Base-by-base conservation (phyloP, 2,888 invertebrate genomes). In the Eumacrocentrus americanus region DNA sequence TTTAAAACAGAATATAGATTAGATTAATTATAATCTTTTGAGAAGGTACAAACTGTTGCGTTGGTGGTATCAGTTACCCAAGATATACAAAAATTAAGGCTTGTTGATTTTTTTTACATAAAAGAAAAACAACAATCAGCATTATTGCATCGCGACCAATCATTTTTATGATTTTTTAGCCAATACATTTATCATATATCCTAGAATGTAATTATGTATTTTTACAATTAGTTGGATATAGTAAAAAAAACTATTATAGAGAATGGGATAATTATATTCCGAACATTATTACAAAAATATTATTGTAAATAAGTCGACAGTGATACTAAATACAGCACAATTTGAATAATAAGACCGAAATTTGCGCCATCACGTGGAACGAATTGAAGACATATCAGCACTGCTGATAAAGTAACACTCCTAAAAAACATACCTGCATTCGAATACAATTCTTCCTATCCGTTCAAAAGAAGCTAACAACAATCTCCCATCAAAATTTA, bases 61-160 rank as follows among this genome's bases (percentile, higher is more conserved):
- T 42, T 50, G 67, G 67, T 67, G 67, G 67, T 67, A 60, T 63
- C 61, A 67, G 67, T 67, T 67, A 67, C 67, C 67, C 38, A 56
- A 57, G 12, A 60, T 37, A 22, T 35, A 20, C 11, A 52, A 20
- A 12, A 42, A 25, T 52, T 42, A n/a, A n/a, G n/a, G n/a, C n/a
- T 25, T 29, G 18, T 29, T 51, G 14, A 34, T 16, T n/a, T 9
- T 50, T 6, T 2, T 50, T n/a, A 9, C 29, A 29, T 50, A 25
- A 12, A 42, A 44, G 5, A 18, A 3, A 16, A 3, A 44, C 44
- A 18, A 29, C 4, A 6, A 29, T 29, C 29, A 4, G 9, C 29
- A 29, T 29, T 9, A 29, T 9, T 29, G 29, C 29, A 6, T 6
- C 29, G 4, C 9, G 4, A 29, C 29, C 29, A 29, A 6, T 6